phyloP scores from a whole-genome alignment of 2,113 vertebrate species.

The Strix aluco region DNA sequence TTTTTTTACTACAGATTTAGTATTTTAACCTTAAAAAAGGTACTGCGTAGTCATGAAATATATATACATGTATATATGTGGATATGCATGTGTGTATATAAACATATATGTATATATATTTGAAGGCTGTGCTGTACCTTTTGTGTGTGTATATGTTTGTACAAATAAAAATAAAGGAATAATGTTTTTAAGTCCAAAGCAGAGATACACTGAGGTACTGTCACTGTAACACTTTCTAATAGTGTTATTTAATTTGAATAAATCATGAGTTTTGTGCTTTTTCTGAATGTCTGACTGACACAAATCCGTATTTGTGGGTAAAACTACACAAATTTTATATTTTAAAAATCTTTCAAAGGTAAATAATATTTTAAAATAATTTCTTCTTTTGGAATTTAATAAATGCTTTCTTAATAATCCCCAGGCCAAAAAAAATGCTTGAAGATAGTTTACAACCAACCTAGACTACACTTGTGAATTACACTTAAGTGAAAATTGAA shows the following conservation, averaged over 20 bases:
- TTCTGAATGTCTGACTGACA: not conserved
- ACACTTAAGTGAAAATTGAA: not conserved
- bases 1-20: not conserved
- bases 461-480: not conserved
- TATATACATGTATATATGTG: not conserved
- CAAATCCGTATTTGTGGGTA: not conserved
- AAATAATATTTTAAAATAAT: not conserved
- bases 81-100: not conserved
- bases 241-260: not conserved
- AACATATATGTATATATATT: not conserved
- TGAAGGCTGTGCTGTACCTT: not conserved
- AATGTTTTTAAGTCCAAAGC: not conserved
- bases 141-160: not conserved
- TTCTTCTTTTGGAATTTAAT: not conserved
- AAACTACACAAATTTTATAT: not conserved
- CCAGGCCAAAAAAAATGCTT: not conserved
- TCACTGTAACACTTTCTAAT: not conserved
- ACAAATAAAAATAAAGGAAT: not conserved
- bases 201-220: not conserved
- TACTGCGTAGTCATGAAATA: not conserved
- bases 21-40: not conserved
- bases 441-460: not conserved
- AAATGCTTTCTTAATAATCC: not conserved
- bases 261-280: not conserved
- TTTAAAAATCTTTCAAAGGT: not conserved